These are phyloP conservation scores for Trachelus tabidus DNA, from an alignment of 2,888 invertebrate species.

Conservation along the genomic window DNA sequence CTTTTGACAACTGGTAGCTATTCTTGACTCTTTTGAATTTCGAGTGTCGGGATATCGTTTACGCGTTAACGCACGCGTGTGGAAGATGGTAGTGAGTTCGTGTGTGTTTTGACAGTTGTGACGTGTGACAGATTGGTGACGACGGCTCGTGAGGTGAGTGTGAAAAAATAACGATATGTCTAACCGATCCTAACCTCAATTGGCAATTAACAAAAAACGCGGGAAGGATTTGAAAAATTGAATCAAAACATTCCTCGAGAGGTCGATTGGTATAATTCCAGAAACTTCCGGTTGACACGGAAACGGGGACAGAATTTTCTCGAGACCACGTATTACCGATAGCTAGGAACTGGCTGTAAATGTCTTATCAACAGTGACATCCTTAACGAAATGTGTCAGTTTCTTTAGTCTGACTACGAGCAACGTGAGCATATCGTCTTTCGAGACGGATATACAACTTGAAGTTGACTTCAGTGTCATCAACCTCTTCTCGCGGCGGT, in stretches of 20 bases:
- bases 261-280: background rate
- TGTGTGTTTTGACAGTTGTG: conserved; percentile 55
- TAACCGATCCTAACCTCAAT: background rate
- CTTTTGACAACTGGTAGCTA: background rate
- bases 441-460: background rate
- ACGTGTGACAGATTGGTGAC: conserved; percentile 28
- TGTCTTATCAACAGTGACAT: background rate
- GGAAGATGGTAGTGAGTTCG: conserved; percentile 54
- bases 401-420: background rate
- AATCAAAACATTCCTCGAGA: background rate
- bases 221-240: background rate
- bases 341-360: background rate
- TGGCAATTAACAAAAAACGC: background rate
- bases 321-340: background rate
- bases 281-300: background rate
- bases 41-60: background rate
- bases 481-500: background rate
- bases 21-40: background rate
- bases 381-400: background rate
- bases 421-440: background rate
- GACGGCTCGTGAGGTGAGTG: conserved; percentile 28
- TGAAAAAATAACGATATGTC: background rate
- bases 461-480: background rate
- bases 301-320: background rate
- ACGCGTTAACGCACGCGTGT: conserved; percentile 19